A percentile compares a stretch with the other conserved stretches of the same genome.
Evolutionary conservation across 2,888 invertebrate species (phyloP).

Genomic region (Drosophila gaucha): DNA sequence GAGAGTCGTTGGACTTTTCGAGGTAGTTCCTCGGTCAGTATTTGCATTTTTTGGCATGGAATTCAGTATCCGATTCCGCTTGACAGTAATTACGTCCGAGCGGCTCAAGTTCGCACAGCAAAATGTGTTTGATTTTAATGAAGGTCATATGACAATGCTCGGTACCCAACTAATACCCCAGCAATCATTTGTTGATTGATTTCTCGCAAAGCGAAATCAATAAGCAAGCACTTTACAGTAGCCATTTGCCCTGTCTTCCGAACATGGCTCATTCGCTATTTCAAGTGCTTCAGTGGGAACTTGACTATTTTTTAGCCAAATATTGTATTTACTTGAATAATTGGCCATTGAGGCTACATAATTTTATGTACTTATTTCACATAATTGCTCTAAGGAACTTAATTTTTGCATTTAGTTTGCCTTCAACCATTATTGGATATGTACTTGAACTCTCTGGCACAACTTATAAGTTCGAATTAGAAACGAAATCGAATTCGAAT

Average conservation of each 20-base stretch:
- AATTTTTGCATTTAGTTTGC: conserved; percentile 43
- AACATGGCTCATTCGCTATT: conserved; percentile 22
- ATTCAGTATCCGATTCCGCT: conserved; percentile 51
- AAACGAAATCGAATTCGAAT: conserved; percentile 25
- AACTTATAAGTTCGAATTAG: conserved; percentile 58
- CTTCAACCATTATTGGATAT: conserved; percentile 55
- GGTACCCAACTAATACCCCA: conserved; percentile 37
- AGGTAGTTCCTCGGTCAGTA: conserved; percentile 63
- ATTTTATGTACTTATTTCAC: conserved; percentile 19
- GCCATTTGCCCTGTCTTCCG: conserved; percentile 47
- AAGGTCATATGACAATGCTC: conserved; percentile 62
- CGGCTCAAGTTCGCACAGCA: conserved; percentile 71
- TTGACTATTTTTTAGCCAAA: conserved; percentile 9
- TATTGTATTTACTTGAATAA: conserved; percentile 15
- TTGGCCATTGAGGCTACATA: conserved; percentile 31
- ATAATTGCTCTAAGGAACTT: conserved; percentile 52
- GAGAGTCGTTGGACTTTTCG: conserved; percentile 76
- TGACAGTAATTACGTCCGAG: conserved; percentile 74
- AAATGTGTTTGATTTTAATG: conserved; percentile 58
- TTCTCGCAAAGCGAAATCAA: conserved; percentile 62
- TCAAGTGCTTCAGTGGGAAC: conserved; percentile 9
- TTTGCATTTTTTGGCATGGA: conserved; percentile 59
- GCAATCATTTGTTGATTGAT: conserved; percentile 71
- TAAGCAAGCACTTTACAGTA: conserved; percentile 66
- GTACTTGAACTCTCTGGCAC: conserved; percentile 66